These are phyloP conservation scores for Noturus placidus DNA, from an alignment of 2,113 vertebrate genomes.

Conservation along the genomic window DNA sequence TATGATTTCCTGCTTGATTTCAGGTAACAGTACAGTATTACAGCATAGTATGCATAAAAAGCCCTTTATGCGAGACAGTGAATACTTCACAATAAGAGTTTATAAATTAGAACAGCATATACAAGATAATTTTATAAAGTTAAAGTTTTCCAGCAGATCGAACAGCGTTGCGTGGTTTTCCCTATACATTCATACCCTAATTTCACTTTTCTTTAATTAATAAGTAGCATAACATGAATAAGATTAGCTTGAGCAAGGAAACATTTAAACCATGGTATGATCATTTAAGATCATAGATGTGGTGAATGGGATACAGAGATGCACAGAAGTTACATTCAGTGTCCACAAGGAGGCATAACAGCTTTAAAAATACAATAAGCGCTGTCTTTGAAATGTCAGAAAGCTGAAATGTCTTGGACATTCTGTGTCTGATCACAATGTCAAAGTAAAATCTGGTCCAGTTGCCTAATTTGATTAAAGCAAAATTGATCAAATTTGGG, in stretches of 20 bases:
- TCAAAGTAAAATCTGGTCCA: neutral
- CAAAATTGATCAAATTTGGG: neutral
- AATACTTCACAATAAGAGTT: neutral
- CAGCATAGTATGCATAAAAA: neutral
- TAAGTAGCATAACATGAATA: neutral
- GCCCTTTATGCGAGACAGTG: neutral
- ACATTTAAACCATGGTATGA: neutral
- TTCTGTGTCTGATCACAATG: neutral
- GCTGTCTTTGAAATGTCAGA: neutral
- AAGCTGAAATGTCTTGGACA: neutral
- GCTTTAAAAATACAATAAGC: slow-evolving; percentile 1
- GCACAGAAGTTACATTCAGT: slow-evolving; percentile 8
- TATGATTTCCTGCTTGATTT: neutral
- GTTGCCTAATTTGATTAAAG: neutral
- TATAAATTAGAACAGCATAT: neutral
- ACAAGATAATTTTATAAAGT: neutral
- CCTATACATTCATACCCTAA: neutral
- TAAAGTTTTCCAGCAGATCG: neutral
- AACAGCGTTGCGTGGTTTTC: neutral
- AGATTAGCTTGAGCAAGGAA: neutral
- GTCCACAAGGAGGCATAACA: slow-evolving; percentile 35
- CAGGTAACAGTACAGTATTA: neutral
- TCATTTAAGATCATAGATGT: neutral
- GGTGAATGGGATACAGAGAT: neutral
- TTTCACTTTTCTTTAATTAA: neutral